phyloP scores from a whole-genome alignment of 2,888 invertebrate species.

The Gari tellinella region DNA sequence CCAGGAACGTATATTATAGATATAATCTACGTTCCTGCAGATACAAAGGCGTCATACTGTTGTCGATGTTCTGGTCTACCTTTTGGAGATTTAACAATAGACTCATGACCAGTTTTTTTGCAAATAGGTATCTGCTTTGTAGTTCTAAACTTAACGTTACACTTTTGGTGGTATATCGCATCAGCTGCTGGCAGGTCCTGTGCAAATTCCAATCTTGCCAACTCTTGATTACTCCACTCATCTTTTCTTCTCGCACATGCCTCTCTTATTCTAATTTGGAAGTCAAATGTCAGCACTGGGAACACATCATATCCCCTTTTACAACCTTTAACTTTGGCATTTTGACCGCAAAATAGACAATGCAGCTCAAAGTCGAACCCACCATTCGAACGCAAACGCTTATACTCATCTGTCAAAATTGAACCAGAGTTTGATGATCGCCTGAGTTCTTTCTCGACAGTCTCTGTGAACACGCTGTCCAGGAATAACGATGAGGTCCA shows the following conservation, averaged over 20 bases:
- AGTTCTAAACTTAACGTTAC: constrained; percentile 58
- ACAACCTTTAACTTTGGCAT: constrained; percentile 1
- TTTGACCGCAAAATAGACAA: constrained; percentile 29
- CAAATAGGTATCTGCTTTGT: constrained; percentile 6
- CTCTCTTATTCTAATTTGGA: constrained; percentile 15
- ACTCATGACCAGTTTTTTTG: background rate
- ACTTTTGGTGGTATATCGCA: constrained; percentile 58
- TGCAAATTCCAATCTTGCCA: constrained; percentile 27
- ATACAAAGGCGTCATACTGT: constrained; percentile 10
- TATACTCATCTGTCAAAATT: background rate
- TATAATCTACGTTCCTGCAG: too few relatives aligned
- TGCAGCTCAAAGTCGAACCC: background rate
- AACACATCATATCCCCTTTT: constrained; percentile 12
- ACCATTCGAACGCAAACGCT: background rate
- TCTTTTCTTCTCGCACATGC: constrained; percentile 13
- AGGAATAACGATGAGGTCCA: background rate
- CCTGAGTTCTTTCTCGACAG: background rate
- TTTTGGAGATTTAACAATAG: background rate
- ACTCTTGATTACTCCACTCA: constrained; percentile 26
- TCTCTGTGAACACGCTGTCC: constrained; percentile 8
- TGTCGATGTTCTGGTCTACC: constrained; percentile 4
- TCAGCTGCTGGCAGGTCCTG: constrained; percentile 63
- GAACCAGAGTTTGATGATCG: background rate
- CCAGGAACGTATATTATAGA: too few relatives aligned
- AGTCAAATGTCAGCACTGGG: constrained; percentile 18